A percentile compares a stretch with the other conserved stretches of the same genome.
phyloP scores from a whole-genome alignment of 1,140 invertebrate species.

The Lasioglossum baleicum region DNA sequence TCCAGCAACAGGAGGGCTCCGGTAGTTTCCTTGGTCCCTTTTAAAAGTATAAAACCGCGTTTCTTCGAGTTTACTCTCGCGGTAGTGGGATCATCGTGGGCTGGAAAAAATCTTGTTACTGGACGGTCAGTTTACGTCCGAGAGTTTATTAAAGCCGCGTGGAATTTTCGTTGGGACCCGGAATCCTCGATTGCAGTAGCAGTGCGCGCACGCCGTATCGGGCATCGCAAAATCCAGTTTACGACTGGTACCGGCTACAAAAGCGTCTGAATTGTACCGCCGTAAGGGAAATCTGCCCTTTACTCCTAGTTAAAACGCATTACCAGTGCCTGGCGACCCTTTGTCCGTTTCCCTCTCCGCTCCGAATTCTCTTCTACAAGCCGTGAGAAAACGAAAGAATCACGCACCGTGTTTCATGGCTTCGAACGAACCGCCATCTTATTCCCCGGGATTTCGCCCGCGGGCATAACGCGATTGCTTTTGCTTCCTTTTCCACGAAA shows the following conservation, averaged over 20 bases:
- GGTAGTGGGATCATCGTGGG: neutral
- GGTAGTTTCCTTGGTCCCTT: neutral
- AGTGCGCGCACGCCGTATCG: neutral
- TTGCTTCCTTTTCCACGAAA: neutral
- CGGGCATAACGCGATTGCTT: neutral
- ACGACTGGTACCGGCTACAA: neutral
- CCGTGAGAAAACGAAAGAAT: neutral
- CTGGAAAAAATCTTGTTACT: neutral
- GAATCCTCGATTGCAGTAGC: neutral
- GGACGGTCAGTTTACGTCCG: neutral
- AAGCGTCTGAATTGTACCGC: constrained; percentile 14
- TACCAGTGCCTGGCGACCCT: neutral
- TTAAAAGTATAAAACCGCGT: neutral
- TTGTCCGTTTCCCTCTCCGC: neutral
- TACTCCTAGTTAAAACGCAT: neutral
- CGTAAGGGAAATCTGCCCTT: constrained; percentile 6
- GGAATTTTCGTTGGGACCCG: neutral
- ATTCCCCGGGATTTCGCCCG: neutral
- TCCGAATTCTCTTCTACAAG: neutral
- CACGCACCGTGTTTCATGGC: neutral
- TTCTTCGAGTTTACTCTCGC: neutral
- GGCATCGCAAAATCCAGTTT: constrained; percentile 20
- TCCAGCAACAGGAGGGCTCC: neutral
- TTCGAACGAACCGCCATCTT: neutral
- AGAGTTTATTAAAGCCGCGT: neutral